Percentiles rank a stretch among this genome's conserved stretches.
Conservation (phyloP, 2,113 vertebrate genomes). For the Corythaeola cristata region DNA sequence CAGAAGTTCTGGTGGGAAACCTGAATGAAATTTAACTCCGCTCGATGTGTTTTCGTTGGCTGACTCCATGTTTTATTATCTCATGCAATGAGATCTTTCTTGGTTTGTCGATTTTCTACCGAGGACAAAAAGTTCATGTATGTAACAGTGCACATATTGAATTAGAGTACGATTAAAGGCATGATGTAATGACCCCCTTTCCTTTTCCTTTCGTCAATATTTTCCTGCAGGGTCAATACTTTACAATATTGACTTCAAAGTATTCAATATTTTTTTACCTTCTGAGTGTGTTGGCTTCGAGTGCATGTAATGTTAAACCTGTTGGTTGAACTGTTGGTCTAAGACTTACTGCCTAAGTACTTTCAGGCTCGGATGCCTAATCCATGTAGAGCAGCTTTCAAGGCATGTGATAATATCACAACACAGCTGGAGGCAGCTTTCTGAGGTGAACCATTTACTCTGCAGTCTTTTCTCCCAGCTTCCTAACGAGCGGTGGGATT, state of each 20-base stretch:
- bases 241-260: slow-evolving; percentile 76
- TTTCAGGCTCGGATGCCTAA: slow-evolving; percentile 44
- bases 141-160: slow-evolving; percentile 69
- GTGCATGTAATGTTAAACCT: slow-evolving; percentile 53
- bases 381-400: slow-evolving; percentile 32
- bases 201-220: slow-evolving; percentile 79
- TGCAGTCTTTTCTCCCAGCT: neutral
- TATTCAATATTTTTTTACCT: slow-evolving; percentile 66
- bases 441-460: slow-evolving; percentile 26
- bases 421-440: slow-evolving; percentile 47
- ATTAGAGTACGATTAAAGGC: slow-evolving; percentile 65
- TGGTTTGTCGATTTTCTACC: slow-evolving; percentile 77
- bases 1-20: slow-evolving; percentile 75
- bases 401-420: slow-evolving; percentile 48
- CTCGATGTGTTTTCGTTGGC: slow-evolving; percentile 76
- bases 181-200: slow-evolving; percentile 73
- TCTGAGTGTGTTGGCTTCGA: slow-evolving; percentile 60
- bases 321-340: slow-evolving; percentile 60
- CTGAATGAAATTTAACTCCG: slow-evolving; percentile 67
- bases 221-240: slow-evolving; percentile 64
- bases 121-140: slow-evolving; percentile 78
- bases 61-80: slow-evolving; percentile 73
- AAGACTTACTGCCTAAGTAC: slow-evolving; percentile 46
- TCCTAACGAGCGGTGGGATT: neutral
- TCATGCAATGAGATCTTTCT: slow-evolving; percentile 78